Base-by-base conservation (phyloP, 2,113 vertebrate genomes). In the Malurus elegans region DNA sequence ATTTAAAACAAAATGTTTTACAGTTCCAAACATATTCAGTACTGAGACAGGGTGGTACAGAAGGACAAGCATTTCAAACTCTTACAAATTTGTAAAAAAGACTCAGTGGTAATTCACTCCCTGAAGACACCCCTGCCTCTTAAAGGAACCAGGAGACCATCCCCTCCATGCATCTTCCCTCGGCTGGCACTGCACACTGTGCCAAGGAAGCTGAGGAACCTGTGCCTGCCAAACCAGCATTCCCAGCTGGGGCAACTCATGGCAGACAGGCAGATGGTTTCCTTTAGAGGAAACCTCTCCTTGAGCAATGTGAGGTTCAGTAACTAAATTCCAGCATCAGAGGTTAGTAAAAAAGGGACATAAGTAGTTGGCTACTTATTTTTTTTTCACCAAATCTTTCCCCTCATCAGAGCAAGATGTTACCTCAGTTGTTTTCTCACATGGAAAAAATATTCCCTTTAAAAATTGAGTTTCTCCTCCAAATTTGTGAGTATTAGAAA, bases 171-270 rank as follows among this genome's bases (percentile, higher is more conserved):
- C 9, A 25, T 31, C 29, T 34, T 34, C 17, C 8, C 58, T 92
- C 0, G 0, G 29, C 36, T n/a, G 58, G 53, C 18, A 14, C 56
- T 24, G 45, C 45, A 54, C 24, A 19, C 12, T 2, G 4, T 3
- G 10, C 34, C 42, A 65, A 24, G 48, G 57, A 53, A 56, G 12
- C 15, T 0, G 62, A 64, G 57, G 21, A 74, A 21, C 2, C 0
- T 4, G 8, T 1, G 3, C 11, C 67, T 66, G 45, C 36, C 32
- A 56, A 53, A 45, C 9, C 50, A 32, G 47, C 70, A 21, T 5
- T 24, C 40, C 71, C 40, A 45, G n/a, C 60, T 42, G 23, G 71
- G 47, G 25, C 6, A 24, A 12, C 48, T 57, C 73, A 13, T 44
- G 58, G 34, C 67, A 62, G 19, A 10, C 25, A n/a, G 2, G 14